Evolutionary conservation across 2,797 vertebrate genomes (phyloP), one percentile per base, ranked within the genome.

Genomic region (Poeciliopsis gracilis): DNA sequence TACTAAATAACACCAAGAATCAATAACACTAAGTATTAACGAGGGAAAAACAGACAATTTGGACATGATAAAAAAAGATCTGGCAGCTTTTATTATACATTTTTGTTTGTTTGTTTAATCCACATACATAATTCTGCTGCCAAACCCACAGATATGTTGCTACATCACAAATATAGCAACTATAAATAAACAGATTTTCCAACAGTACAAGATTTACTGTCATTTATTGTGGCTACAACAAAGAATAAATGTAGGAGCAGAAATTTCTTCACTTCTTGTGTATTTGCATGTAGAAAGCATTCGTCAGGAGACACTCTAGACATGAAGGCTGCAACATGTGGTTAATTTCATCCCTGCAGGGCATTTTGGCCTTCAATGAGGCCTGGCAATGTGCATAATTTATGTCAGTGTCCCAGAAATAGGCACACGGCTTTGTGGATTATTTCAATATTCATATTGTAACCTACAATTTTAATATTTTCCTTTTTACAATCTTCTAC

Each of bases 401-500:
- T 38, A 67, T 67, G 36, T 4, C 36, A 41, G 33, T 41, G 10
- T 41, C 23, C 63, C 33, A 41, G 63, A 23, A 67, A n/a, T 67
- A 67, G 38, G 18, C 7, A 38, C 7, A 66, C 1, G 8, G 61
- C 63, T 38, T 38, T 41, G 38, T 25, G 10, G 63, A 67, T 67
- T 67, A 67, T 67, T 67, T 67, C 63, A 67, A 41, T 25, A n/a
- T 41, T 43, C 20, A 41, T 67, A 41, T 13, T n/a, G 2, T 12
- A 25, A 13, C 10, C 11, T 25, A 41, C 18, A 67, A 41, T 51
- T 36, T 49, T 80, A 3, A 11, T 11, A 18, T 53, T 73, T 69
- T 20, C 72, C 61, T n/a, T 78, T 78, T 5, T 28, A 36, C 45
- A 23, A 18, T 82, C 76, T 73, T 23, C 77, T 82, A 73, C 20